These are phyloP conservation scores for Pagrus major DNA, from an alignment of 2,113 vertebrate genomes.

Conservation along the genomic window DNA sequence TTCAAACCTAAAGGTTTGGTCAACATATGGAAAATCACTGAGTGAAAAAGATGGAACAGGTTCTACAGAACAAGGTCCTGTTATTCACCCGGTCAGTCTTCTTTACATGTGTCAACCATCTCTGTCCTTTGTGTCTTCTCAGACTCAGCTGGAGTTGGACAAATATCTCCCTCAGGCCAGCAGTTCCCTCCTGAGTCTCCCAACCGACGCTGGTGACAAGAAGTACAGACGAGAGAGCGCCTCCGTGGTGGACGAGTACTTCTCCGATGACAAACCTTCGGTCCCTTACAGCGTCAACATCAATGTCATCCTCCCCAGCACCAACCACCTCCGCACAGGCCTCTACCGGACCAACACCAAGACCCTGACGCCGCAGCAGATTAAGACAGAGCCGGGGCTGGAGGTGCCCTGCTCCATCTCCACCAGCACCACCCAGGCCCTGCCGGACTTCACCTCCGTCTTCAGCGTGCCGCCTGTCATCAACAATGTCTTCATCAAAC, in stretches of 20 bases:
- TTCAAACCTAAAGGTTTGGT: neutral
- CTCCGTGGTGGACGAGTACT: constrained; percentile 92
- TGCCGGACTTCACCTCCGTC: constrained; percentile 93
- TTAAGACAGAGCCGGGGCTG: constrained; percentile 88
- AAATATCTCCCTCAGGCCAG: constrained; percentile 85
- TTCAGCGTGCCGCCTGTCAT: constrained; percentile 90
- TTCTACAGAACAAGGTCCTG: neutral
- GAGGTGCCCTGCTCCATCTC: constrained; percentile 82
- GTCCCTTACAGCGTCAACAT: constrained; percentile 93
- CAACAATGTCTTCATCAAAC: constrained; percentile 91
- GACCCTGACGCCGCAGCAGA: constrained; percentile 82
- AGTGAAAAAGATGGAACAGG: neutral
- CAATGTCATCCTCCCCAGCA: constrained; percentile 91
- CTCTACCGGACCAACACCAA: constrained; percentile 85
- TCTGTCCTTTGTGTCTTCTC: neutral
- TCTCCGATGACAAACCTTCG: constrained; percentile 87
- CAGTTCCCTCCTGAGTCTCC: constrained; percentile 53
- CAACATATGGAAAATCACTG: neutral
- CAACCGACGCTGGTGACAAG: constrained; percentile 77
- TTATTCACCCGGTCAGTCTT: too few relatives aligned
- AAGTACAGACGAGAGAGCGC: constrained; percentile 92
- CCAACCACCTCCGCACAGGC: constrained; percentile 90
- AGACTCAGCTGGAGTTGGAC: constrained; percentile 89
- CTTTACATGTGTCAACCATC: too few relatives aligned
- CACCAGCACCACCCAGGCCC: constrained; percentile 87